These are phyloP conservation scores for Doryteuthis pealeii DNA, from an alignment of 1,140 invertebrate species.

Conservation along the genomic window DNA sequence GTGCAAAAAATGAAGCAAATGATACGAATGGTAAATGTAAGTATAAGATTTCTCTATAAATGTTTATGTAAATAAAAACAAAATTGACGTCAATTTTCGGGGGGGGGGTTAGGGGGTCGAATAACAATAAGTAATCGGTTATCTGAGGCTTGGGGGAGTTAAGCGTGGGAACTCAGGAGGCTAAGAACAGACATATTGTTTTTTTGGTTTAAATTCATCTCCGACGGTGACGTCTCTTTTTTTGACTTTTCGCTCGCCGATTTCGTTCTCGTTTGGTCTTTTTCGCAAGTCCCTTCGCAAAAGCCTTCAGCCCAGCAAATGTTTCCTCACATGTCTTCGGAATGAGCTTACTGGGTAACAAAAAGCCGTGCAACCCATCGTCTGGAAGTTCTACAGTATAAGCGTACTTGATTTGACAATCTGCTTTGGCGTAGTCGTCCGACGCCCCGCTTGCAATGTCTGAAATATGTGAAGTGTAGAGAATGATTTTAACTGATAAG, in stretches of 20 bases:
- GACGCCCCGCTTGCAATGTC: conserved; percentile 48
- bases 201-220: too few species aligned
- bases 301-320: conserved; percentile 76
- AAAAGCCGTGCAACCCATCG: conserved; percentile 66
- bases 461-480: conserved; percentile 16
- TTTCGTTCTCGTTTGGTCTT: conserved; percentile 74
- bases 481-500: neutral
- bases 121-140: too few species aligned
- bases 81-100: too few species aligned
- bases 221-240: neutral
- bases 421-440: conserved; percentile 53
- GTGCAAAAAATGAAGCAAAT: too few species aligned
- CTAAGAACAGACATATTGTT: too few species aligned
- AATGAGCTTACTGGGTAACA: conserved; percentile 76
- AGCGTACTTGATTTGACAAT: conserved; percentile 52
- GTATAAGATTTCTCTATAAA: too few species aligned
- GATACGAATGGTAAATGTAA: too few species aligned
- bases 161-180: too few species aligned
- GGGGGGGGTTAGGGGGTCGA: too few species aligned
- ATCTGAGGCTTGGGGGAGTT: too few species aligned
- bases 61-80: too few species aligned
- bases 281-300: conserved; percentile 65
- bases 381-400: conserved; percentile 55
- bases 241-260: conserved; percentile 60
- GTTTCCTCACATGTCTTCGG: conserved; percentile 80